Evolutionary conservation across 2,888 invertebrate genomes (phyloP).

Genomic region (Melangyna quadrimaculata): DNA sequence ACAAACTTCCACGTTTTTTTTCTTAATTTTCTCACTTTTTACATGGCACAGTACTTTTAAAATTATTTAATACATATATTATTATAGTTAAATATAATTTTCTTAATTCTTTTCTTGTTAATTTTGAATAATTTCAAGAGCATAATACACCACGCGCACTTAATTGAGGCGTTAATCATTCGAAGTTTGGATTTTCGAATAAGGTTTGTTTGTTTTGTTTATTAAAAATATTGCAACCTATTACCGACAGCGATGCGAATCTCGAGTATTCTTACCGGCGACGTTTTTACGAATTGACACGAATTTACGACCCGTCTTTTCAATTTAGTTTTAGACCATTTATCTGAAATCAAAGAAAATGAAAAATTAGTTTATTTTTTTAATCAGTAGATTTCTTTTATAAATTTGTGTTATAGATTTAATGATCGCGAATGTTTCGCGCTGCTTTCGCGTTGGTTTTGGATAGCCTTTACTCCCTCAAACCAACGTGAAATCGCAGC

Average conservation of each 20-base stretch:
- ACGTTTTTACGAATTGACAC: not conserved
- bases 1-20: conserved; percentile 61
- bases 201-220: conserved; percentile 48
- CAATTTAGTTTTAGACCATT: not conserved
- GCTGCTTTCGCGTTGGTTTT: too few relatives aligned
- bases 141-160: conserved; percentile 53
- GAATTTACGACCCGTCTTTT: not conserved
- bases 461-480: too few relatives aligned
- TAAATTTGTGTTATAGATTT: too few relatives aligned
- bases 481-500: too few relatives aligned
- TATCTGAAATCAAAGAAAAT: not conserved
- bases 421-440: too few relatives aligned
- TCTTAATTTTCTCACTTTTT: not conserved
- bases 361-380: not conserved
- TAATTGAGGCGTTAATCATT: conserved; percentile 56
- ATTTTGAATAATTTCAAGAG: not conserved
- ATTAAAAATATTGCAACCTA: not conserved
- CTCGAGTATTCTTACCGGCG: conserved; percentile 22
- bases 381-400: not conserved
- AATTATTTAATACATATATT: not conserved
- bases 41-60: not conserved
- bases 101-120: not conserved
- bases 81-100: not conserved
- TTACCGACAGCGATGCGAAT: conserved; percentile 43
- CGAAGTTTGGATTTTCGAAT: conserved; percentile 53